phyloP scores from a whole-genome alignment of 2,797 vertebrate genomes.

The Esox lucius region DNA sequence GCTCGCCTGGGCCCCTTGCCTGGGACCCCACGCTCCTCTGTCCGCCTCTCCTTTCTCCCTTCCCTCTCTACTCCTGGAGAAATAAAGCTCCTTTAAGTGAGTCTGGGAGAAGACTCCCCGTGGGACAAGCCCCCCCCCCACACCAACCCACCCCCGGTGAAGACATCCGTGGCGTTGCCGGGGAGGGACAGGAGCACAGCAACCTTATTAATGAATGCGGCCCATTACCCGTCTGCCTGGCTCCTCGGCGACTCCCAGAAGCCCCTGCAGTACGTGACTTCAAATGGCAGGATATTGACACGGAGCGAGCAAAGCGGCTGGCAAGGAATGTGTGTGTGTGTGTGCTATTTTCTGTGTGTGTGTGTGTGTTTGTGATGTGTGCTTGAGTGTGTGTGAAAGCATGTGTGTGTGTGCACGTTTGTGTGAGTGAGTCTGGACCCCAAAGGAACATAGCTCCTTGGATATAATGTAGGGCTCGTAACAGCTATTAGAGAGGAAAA shows the following conservation, averaged over 20 bases:
- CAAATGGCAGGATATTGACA: conserved; percentile 99
- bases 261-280: conserved; percentile 99
- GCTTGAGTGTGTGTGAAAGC: conserved; percentile 38
- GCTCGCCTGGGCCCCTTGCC: conserved; percentile 60
- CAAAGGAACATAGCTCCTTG: conserved; percentile 98
- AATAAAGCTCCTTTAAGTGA: conserved; percentile 99
- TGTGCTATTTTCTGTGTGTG: not conserved
- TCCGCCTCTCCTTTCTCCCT: conserved; percentile 75
- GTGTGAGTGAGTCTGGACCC: conserved; percentile 76
- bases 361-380: conserved; percentile 10
- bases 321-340: conserved; percentile 45
- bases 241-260: conserved; percentile 95
- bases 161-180: conserved; percentile 93
- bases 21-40: conserved; percentile 47
- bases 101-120: conserved; percentile 81
- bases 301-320: conserved; percentile 85
- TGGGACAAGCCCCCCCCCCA: conserved; percentile 60
- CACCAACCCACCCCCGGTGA: conserved; percentile 67
- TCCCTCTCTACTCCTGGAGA: conserved; percentile 87
- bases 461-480: conserved; percentile 99
- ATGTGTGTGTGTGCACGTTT: conserved; percentile 46
- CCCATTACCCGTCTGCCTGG: conserved; percentile 99
- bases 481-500: conserved; percentile 99
- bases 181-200: conserved; percentile 92
- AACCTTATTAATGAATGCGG: conserved; percentile 99